These are phyloP conservation scores for Zapus hudsonius DNA, from an alignment of 2,113 vertebrate species.

Conservation along the genomic window DNA sequence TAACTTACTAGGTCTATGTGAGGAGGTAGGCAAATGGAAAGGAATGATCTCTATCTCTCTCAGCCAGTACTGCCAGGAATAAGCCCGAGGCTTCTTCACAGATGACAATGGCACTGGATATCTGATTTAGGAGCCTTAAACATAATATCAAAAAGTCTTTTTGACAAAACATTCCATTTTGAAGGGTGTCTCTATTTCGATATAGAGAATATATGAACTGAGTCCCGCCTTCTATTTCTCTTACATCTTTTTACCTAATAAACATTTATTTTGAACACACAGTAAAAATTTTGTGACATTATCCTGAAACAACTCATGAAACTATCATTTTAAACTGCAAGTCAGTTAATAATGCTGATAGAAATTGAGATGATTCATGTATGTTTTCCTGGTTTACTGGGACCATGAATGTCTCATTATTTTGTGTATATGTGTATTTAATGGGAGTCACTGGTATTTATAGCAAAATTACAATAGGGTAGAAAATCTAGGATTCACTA, in stretches of 20 bases:
- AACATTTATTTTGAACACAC: slow-evolving; percentile 25
- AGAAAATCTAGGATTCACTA: slow-evolving; percentile 4
- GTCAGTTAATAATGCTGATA: slow-evolving; percentile 18
- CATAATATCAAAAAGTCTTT: background rate
- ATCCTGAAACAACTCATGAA: slow-evolving; percentile 42
- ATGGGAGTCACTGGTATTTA: background rate
- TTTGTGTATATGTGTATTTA: background rate
- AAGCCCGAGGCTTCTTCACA: slow-evolving; percentile 11
- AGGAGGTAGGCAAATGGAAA: background rate
- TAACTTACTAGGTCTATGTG: background rate
- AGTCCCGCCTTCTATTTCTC: background rate
- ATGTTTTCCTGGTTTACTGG: slow-evolving; percentile 7
- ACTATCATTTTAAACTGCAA: slow-evolving; percentile 26
- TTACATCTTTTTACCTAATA: slow-evolving; percentile 9
- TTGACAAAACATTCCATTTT: slow-evolving; percentile 3
- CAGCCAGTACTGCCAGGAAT: background rate
- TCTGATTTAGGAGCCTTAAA: slow-evolving; percentile 37
- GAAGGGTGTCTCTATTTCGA: background rate
- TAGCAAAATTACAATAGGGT: background rate
- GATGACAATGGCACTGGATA: background rate
- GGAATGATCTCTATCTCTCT: background rate
- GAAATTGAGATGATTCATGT: background rate
- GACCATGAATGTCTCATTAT: background rate
- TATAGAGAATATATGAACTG: background rate
- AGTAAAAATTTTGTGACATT: slow-evolving; percentile 22